phyloP scores from a whole-genome alignment of 1,140 invertebrate genomes.

The Rhagoletis pomonella region DNA sequence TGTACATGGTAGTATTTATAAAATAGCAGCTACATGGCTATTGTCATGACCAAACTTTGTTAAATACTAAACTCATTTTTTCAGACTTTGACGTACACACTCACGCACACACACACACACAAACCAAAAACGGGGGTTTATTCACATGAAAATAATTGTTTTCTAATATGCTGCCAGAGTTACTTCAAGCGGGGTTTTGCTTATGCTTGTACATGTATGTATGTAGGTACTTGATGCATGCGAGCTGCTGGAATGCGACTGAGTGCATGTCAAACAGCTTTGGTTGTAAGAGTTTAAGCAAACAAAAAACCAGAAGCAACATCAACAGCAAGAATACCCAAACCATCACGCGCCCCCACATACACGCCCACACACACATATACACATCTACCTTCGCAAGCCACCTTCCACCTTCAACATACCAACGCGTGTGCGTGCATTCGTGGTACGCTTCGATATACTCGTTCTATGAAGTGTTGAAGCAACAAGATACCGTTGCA shows the following conservation, averaged over 20 bases:
- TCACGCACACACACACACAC: background rate
- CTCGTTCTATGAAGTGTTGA: background rate
- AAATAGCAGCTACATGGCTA: background rate
- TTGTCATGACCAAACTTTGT: background rate
- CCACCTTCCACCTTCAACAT: background rate
- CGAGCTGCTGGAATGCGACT: background rate
- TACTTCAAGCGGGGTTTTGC: background rate
- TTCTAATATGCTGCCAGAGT: background rate
- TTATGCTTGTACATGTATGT: background rate
- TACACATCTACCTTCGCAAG: too few relatives aligned
- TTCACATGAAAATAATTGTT: constrained; percentile 17
- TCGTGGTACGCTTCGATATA: background rate
- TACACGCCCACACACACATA: background rate
- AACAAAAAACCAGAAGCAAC: background rate
- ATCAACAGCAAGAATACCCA: background rate
- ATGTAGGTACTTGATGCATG: background rate
- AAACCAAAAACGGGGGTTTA: background rate
- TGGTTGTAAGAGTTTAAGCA: constrained; percentile 23
- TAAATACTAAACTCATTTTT: background rate
- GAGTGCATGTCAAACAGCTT: constrained; percentile 42
- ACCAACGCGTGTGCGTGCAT: background rate
- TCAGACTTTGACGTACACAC: background rate
- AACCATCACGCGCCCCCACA: background rate
- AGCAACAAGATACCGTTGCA: constrained; percentile 31
- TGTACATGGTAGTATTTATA: too few relatives aligned